phyloP scores from a whole-genome alignment of 1,140 invertebrate species.

The Drosophila trapezifrons region DNA sequence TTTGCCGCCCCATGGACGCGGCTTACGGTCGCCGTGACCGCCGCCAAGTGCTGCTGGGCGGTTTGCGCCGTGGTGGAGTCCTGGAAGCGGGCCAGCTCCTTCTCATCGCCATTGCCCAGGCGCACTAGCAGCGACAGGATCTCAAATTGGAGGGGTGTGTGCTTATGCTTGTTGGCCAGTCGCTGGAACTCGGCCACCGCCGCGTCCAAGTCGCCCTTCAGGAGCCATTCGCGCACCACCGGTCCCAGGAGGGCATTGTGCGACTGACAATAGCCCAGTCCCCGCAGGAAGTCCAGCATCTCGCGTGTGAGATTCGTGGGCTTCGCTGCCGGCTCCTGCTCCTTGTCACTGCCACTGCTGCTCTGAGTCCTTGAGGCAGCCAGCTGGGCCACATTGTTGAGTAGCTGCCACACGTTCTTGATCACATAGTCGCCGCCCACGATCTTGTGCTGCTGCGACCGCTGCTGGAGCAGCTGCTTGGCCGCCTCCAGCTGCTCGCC shows the following conservation, averaged over 20 bases:
- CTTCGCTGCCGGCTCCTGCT: not conserved
- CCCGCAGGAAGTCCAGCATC: slow-evolving; percentile 72
- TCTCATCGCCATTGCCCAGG: slow-evolving; percentile 59
- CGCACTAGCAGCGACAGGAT: slow-evolving; percentile 83
- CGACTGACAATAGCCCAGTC: slow-evolving; percentile 84
- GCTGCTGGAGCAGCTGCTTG: slow-evolving; percentile 75
- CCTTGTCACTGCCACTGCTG: slow-evolving; percentile 13
- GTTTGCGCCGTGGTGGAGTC: slow-evolving; percentile 19
- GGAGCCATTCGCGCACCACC: slow-evolving; percentile 84
- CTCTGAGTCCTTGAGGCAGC: slow-evolving; percentile 21
- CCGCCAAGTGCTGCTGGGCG: slow-evolving; percentile 75
- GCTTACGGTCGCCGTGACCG: slow-evolving; percentile 73
- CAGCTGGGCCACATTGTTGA: slow-evolving; percentile 79
- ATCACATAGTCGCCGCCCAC: slow-evolving; percentile 60
- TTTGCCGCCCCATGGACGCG: slow-evolving; percentile 79
- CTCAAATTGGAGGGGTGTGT: slow-evolving; percentile 85
- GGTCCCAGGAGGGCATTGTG: slow-evolving; percentile 84
- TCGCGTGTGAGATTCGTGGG: slow-evolving; percentile 56
- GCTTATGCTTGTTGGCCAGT: slow-evolving; percentile 75
- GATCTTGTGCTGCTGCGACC: slow-evolving; percentile 51
- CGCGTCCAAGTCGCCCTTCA: slow-evolving; percentile 78
- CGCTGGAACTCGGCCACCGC: slow-evolving; percentile 82
- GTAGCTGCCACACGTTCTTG: slow-evolving; percentile 84
- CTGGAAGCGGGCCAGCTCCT: slow-evolving; percentile 42
- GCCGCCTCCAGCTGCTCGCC: slow-evolving; percentile 82